These are phyloP conservation scores for Atherinosoma microstoma DNA, from an alignment of 2,797 vertebrate species.

Conservation along the genomic window DNA sequence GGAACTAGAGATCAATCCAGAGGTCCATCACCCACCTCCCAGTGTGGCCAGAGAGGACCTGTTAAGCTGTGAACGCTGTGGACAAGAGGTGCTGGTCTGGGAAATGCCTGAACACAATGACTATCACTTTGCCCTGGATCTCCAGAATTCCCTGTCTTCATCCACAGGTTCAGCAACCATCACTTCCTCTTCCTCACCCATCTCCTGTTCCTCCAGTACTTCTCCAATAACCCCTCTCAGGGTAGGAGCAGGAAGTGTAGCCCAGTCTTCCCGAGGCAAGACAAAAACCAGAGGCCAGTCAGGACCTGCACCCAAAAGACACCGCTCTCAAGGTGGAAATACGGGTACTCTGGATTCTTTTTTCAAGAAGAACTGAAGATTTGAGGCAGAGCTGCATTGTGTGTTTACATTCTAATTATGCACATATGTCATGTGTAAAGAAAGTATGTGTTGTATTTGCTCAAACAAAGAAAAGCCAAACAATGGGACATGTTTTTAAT, in stretches of 20 bases:
- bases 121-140: slow-evolving; percentile 93
- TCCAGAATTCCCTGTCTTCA: slow-evolving; percentile 88
- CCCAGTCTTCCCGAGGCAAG: slow-evolving; percentile 72
- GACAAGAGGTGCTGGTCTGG: slow-evolving; percentile 87
- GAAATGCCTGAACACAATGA: slow-evolving; percentile 94
- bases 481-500: too few relatives aligned
- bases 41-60: slow-evolving; percentile 75
- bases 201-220: neutral
- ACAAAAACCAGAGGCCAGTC: slow-evolving; percentile 80
- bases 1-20: slow-evolving; percentile 4
- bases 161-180: slow-evolving; percentile 25
- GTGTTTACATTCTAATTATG: neutral
- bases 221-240: slow-evolving; percentile 60
- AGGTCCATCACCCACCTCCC: neutral
- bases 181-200: slow-evolving; percentile 23
- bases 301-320: slow-evolving; percentile 84
- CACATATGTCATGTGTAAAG: neutral
- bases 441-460: slow-evolving; percentile 4
- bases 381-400: neutral
- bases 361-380: slow-evolving; percentile 85
- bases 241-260: slow-evolving; percentile 19
- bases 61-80: slow-evolving; percentile 89
- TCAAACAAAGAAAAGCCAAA: slow-evolving; percentile 2
- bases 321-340: slow-evolving; percentile 74
- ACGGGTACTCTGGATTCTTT: slow-evolving; percentile 89